These are phyloP conservation scores for Clavelina lepadiformis DNA, from an alignment of 23 tunicate species.

Conservation along the genomic window DNA sequence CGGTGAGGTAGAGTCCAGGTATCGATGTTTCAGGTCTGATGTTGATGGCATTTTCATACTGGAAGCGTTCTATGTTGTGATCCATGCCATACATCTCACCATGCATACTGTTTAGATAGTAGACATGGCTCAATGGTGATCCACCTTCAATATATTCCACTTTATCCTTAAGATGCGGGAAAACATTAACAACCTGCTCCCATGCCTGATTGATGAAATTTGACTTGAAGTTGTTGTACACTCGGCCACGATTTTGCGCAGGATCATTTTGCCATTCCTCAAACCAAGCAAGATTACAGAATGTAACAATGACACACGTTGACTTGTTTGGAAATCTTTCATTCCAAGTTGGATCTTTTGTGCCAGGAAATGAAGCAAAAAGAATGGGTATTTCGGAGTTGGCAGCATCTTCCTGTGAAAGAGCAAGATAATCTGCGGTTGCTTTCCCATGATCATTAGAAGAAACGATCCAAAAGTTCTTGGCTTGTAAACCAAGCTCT, in stretches of 20 bases:
- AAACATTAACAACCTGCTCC: constrained; percentile 40
- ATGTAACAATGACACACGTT: constrained; percentile 64
- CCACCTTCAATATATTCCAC: constrained; percentile 59
- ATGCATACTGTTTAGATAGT: constrained; percentile 59
- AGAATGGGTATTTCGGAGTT: constrained; percentile 37
- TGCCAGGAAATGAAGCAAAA: constrained; percentile 87
- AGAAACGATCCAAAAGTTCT: constrained; percentile 67
- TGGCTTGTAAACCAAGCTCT: constrained; percentile 31
- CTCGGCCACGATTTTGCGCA: constrained; percentile 29
- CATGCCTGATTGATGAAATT: constrained; percentile 61
- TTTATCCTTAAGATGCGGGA: constrained; percentile 69
- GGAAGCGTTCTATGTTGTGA: constrained; percentile 61
- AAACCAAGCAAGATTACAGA: constrained; percentile 61
- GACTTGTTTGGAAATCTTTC: constrained; percentile 73
- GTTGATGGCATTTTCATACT: constrained; percentile 31
- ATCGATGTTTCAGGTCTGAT: constrained; percentile 54
- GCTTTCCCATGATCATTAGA: constrained; percentile 23
- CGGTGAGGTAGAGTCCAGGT: constrained; percentile 62
- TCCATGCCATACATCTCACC: constrained; percentile 89
- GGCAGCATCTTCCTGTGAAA: constrained; percentile 62
- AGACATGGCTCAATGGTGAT: constrained; percentile 63
- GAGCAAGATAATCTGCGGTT: constrained; percentile 14
- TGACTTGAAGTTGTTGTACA: constrained; percentile 44
- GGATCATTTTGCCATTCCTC: constrained; percentile 55
- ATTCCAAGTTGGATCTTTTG: constrained; percentile 73